phyloP scores from a whole-genome alignment of 2,888 invertebrate genomes.

The Drosophila cognata region DNA sequence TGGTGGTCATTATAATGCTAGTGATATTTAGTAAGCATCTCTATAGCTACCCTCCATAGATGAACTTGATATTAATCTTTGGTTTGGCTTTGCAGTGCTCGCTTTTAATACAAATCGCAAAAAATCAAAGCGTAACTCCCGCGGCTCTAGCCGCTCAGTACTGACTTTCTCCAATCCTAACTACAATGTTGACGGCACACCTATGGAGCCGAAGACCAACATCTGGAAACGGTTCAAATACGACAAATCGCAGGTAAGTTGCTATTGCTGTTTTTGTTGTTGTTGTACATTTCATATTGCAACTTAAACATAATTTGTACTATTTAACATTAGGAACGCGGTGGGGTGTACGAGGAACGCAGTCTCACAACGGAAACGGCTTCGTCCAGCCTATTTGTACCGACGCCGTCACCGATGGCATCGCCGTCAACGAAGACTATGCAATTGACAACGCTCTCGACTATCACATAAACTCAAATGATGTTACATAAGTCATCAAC shows the following conservation, averaged over 20 bases:
- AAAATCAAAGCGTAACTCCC: slow-evolving; percentile 86
- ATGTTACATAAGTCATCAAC: slow-evolving; percentile 33
- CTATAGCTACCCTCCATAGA: neutral
- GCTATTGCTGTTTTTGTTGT: no score
- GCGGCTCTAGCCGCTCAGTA: slow-evolving; percentile 88
- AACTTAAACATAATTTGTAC: neutral
- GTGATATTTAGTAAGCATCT: slow-evolving; percentile 82
- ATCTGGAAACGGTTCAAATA: slow-evolving; percentile 92
- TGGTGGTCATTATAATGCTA: slow-evolving; percentile 83
- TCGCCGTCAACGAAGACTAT: slow-evolving; percentile 84
- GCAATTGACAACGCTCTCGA: slow-evolving; percentile 83
- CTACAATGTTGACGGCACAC: slow-evolving; percentile 88
- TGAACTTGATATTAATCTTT: neutral
- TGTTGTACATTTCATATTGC: no score
- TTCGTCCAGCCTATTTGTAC: slow-evolving; percentile 84
- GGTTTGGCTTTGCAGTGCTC: slow-evolving; percentile 80
- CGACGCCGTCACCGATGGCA: slow-evolving; percentile 84
- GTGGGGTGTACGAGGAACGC: slow-evolving; percentile 83
- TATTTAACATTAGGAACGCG: slow-evolving; percentile 76
- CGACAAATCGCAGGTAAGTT: slow-evolving; percentile 86
- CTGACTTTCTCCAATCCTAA: slow-evolving; percentile 96
- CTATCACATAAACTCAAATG: slow-evolving; percentile 74
- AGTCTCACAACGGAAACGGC: slow-evolving; percentile 84
- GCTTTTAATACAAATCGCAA: slow-evolving; percentile 85
- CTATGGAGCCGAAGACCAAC: slow-evolving; percentile 86